These are phyloP conservation scores for Premnoplex brunnescens DNA, from an alignment of 2,797 vertebrate genomes.

Conservation along the genomic window DNA sequence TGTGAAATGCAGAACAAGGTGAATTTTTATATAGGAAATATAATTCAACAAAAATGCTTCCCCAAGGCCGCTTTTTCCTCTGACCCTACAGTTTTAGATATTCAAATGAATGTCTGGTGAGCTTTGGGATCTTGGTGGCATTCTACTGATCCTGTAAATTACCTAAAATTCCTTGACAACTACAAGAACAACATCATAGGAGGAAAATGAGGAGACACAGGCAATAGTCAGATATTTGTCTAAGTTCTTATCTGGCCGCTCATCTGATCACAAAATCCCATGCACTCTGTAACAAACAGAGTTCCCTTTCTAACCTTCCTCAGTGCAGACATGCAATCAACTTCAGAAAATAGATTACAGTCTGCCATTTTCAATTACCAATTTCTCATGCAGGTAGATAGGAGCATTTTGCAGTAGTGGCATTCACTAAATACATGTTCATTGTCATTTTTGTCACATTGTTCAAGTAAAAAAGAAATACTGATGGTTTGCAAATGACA, in stretches of 20 bases:
- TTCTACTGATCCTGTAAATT: background rate
- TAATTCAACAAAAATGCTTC: background rate
- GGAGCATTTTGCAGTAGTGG: background rate
- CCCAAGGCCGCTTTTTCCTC: background rate
- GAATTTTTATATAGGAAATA: background rate
- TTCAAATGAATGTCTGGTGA: background rate
- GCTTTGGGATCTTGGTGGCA: background rate
- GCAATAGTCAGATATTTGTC: background rate
- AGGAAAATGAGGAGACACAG: background rate
- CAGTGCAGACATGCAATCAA: background rate
- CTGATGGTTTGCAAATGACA: rapidly evolving
- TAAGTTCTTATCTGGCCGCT: background rate
- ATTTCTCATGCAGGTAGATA: background rate
- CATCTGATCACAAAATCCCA: background rate
- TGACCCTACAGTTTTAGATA: background rate
- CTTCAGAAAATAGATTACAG: background rate
- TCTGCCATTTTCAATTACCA: background rate
- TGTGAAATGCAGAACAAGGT: background rate
- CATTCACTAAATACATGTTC: background rate
- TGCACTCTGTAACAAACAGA: background rate
- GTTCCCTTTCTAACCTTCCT: background rate
- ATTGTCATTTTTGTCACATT: background rate
- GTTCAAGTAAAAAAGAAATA: background rate
- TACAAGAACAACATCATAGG: background rate
- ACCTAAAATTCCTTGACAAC: background rate